Evolutionary conservation across 1,140 invertebrate species (phyloP), one percentile per base, ranked within the genome.

Genomic region (Thaumetopoea pityocampa): DNA sequence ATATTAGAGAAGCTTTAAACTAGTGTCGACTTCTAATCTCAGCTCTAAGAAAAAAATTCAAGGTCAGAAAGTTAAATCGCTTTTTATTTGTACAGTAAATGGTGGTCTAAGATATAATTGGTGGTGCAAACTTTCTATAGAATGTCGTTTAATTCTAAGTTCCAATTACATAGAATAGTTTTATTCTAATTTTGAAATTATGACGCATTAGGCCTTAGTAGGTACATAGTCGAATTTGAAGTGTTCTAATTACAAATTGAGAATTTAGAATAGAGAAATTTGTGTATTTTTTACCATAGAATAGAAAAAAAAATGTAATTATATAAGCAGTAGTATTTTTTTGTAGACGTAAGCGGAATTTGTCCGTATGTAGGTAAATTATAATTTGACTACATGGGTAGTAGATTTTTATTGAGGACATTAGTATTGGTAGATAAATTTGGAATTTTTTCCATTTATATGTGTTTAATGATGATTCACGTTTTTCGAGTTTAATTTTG

Each of bases 71-170:
- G 37, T 35, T 18, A 38, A 48, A 48, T 35, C 41, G 42, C 47
- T 57, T 60, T 36, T 48, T 41, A 24, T 28, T 55, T 28, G 20
- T 43, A 56, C 37, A 38, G 43, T 56, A 59, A 47, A 69, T 79
- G 76, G 73, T 52, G 37, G 55, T 54, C 55, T 67, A 63, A 77
- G 55, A 54, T 72, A 58, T 68, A 35, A 77, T 68, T 79, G 80
- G 80, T 84, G 80, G 80, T 84, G 80, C 80, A 84, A 84, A 78
- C 76, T 81, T 77, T 69, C 54, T 52, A 58, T 71, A 71, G 67
- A 50, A 24, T 50, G 38, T 58, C 69, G 58, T 69, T 62, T 78
- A 77, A 65, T 64, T 56, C 60, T 83, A 83, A 83, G 79, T 62
- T 17, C 51, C 64, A 52, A 60, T n/a, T 60, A 40, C 26, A 14